Evolutionary conservation across 2,888 invertebrate genomes (phyloP).

Genomic region (Rotaria sp.): DNA sequence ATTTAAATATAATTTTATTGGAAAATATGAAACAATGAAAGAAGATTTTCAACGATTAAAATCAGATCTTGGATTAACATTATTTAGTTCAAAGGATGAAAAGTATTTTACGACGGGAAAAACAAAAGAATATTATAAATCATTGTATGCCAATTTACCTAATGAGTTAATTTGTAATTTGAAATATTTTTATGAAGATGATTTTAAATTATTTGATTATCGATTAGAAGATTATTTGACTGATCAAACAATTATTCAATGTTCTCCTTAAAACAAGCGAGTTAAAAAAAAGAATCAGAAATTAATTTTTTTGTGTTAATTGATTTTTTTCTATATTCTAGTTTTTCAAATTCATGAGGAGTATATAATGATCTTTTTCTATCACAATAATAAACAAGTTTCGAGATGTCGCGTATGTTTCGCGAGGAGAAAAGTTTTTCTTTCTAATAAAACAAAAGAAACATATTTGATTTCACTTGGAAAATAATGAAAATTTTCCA

Average conservation of each 20-base stretch:
- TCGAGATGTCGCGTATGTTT: no score
- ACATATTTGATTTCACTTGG: no score
- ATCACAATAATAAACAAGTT: no score
- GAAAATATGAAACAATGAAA: constrained; percentile 76
- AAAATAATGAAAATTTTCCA: no score
- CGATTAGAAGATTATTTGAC: not conserved
- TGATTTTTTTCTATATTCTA: no score
- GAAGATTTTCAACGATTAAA: constrained; percentile 66
- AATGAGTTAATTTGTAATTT: not conserved
- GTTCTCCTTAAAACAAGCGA: not conserved
- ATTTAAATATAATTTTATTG: constrained; percentile 77
- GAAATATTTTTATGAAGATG: not conserved
- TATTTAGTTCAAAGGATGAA: not conserved
- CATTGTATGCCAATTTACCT: not conserved
- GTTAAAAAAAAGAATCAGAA: no score
- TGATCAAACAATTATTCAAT: not conserved
- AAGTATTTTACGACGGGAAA: not conserved
- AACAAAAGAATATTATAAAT: not conserved
- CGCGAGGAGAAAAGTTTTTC: no score
- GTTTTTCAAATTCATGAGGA: no score
- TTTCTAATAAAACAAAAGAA: no score
- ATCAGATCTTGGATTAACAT: not conserved
- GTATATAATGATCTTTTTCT: no score
- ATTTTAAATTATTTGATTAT: not conserved
- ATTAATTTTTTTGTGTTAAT: no score